phyloP scores from a whole-genome alignment of 2,888 invertebrate genomes.

The Trachelus tabidus region DNA sequence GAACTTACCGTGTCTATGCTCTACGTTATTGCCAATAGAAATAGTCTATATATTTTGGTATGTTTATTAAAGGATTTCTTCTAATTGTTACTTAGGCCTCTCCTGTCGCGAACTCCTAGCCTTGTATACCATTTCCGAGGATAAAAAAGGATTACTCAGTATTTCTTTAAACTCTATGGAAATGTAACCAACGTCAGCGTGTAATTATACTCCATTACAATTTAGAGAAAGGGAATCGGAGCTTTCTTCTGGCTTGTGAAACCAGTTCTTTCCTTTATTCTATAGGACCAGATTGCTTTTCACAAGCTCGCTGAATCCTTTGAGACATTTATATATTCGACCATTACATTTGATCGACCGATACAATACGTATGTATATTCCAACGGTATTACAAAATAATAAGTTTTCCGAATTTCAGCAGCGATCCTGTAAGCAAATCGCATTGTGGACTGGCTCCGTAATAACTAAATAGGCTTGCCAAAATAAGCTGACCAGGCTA shows the following conservation, averaged over 20 bases:
- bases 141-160: background rate
- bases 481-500: slow-evolving; percentile 4
- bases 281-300: background rate
- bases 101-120: background rate
- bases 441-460: background rate
- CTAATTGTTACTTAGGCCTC: background rate
- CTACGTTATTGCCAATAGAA: slow-evolving; percentile 5
- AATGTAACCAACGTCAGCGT: background rate
- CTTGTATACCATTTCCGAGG: background rate
- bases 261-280: background rate
- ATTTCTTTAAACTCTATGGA: background rate
- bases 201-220: background rate
- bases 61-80: slow-evolving; percentile 20
- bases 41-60: slow-evolving; percentile 14
- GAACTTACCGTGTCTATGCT: slow-evolving; percentile 14
- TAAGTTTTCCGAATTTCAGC: background rate
- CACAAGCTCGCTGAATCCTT: background rate
- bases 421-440: background rate
- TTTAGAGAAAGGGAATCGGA: background rate
- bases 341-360: background rate
- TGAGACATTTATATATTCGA: background rate
- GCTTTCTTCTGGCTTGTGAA: background rate
- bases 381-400: background rate
- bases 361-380: background rate
- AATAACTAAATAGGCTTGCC: background rate